Base-by-base conservation (phyloP, 2,888 invertebrate species). In the Spodoptera exigua region DNA sequence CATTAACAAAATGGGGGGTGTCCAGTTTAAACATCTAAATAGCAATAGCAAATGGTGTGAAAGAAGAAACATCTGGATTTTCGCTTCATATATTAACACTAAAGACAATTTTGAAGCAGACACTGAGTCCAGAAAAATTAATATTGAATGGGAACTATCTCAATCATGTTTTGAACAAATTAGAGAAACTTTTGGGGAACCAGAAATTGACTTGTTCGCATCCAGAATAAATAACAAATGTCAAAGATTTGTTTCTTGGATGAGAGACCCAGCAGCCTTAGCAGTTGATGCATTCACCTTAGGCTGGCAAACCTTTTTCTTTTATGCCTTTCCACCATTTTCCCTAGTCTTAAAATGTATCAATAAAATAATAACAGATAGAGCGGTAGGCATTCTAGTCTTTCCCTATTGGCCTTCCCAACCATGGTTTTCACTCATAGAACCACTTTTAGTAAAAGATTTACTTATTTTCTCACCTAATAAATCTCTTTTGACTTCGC, bases 261-360 rank as follows among this genome's bases (percentile, higher is more conserved):
- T n/a, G 27, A 21, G 3, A 14, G 55, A 55, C 21, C 55, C 55
- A 1, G 47, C 47, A 4, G 47, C 46, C n/a, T 18, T 47, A 3
- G 18, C 36, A 0, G 21, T 55, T 18, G 55, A 55, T 10, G 55
- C 55, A 1, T 56, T 56, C 21, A 56, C 56, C 4, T 9, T 56
- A 1, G 9, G n/a, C 3, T 47, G 46, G 46, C 1, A 35, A n/a
- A 14, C 7, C 11, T 14, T 3, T 21, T 46, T 21, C 3, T 52
- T 52, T 21, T 56, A 56, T n/a, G 48, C 48, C 1, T 49, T 56
- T 11, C 56, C 56, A 14, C 48, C 48, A 10, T 47, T 55, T 13
- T 27, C 47, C 0, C 5, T 55, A 14, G 27, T 55, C 43, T 36
- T 36, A 32, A 49, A 40, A 17, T 40, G 49, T 34, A 17, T 49